Conservation (phyloP, 2,113 vertebrate genomes). For the Oryzias celebensis region DNA sequence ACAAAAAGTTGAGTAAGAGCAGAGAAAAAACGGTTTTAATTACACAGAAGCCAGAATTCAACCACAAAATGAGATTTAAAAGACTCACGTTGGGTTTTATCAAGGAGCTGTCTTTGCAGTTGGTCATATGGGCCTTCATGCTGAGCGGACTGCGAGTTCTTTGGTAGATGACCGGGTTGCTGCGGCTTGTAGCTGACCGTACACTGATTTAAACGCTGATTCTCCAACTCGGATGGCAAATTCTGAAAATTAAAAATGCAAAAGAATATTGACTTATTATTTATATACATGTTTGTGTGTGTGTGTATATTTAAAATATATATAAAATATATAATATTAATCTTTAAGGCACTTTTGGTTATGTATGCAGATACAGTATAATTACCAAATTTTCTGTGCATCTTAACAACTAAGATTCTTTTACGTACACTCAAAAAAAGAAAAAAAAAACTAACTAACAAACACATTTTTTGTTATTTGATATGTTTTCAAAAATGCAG, state of each 20-base stretch:
- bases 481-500: too few species aligned
- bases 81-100: conserved; percentile 83
- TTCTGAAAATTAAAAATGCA: conserved; percentile 46
- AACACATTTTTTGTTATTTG: too few species aligned
- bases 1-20: conserved; percentile 7
- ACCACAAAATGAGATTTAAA: neutral
- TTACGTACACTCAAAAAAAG: too few species aligned
- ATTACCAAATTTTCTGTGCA: too few species aligned
- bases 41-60: neutral
- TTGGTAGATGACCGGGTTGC: conserved; percentile 71
- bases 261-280: too few species aligned
- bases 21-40: neutral
- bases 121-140: conserved; percentile 80
- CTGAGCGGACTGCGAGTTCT: conserved; percentile 58
- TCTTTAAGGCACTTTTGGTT: too few species aligned
- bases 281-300: too few species aligned
- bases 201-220: conserved; percentile 70
- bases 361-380: too few species aligned
- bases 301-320: too few species aligned
- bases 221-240: conserved; percentile 57
- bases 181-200: conserved; percentile 87
- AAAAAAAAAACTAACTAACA: too few species aligned
- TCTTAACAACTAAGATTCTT: too few species aligned
- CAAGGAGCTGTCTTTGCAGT: conserved; percentile 87
- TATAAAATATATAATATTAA: too few species aligned